These are phyloP conservation scores for Panthera leo DNA, from an alignment of 2,113 vertebrate species.

Conservation along the genomic window DNA sequence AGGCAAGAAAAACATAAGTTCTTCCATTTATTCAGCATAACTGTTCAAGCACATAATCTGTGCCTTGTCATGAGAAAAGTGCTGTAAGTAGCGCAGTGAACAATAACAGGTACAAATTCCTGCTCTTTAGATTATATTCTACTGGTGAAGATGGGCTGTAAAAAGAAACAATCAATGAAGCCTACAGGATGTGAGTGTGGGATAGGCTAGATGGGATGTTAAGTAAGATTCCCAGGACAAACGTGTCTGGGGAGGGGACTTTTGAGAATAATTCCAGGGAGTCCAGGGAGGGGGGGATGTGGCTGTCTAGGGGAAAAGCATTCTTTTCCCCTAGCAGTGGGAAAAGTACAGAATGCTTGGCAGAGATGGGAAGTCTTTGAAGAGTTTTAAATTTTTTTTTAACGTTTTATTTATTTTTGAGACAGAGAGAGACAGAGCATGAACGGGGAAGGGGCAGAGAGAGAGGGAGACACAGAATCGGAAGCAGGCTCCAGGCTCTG, in stretches of 20 bases:
- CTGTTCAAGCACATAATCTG: neutral
- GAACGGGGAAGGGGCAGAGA: too few relatives aligned
- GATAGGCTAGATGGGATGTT: neutral
- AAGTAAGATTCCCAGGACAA: neutral
- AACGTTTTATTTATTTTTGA: too few relatives aligned
- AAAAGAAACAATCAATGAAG: neutral
- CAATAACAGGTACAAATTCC: neutral
- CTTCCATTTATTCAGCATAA: neutral
- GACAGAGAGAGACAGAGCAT: too few relatives aligned
- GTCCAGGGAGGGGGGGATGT: neutral
- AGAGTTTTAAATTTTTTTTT: neutral
- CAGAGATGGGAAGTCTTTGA: neutral
- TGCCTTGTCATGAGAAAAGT: neutral
- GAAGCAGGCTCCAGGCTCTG: too few relatives aligned
- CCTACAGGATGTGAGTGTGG: neutral
- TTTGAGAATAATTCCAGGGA: neutral
- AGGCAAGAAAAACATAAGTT: neutral
- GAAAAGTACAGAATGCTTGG: neutral
- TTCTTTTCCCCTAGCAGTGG: neutral
- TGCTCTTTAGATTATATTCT: neutral
- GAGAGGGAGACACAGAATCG: too few relatives aligned
- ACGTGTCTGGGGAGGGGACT: neutral
- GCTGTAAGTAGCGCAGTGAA: neutral
- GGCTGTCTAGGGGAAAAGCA: rapidly evolving
- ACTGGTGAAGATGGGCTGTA: neutral